These are phyloP conservation scores for Hemichromis elongatus DNA, from an alignment of 2,113 vertebrate species.

Conservation along the genomic window DNA sequence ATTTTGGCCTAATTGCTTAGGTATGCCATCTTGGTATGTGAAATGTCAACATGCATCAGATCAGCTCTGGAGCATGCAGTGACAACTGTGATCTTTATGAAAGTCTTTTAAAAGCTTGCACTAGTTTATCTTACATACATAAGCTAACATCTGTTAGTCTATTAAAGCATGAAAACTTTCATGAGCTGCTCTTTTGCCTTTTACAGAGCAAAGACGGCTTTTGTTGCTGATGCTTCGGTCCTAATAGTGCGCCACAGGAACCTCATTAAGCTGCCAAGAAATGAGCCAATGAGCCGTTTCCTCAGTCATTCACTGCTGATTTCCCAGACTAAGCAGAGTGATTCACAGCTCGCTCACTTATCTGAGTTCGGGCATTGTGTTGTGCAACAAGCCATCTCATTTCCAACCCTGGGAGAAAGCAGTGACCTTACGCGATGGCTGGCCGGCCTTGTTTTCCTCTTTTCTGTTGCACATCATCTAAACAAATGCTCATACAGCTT, in stretches of 20 bases:
- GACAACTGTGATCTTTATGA: neutral
- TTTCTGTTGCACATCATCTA: neutral
- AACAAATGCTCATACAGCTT: neutral
- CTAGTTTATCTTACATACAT: neutral
- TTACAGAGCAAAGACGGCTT: neutral
- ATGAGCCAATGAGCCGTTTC: conserved; percentile 20
- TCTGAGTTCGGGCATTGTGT: neutral
- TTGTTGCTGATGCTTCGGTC: conserved; percentile 17
- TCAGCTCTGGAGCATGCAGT: conserved; percentile 1
- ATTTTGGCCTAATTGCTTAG: conserved; percentile 19
- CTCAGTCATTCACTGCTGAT: neutral
- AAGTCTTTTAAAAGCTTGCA: neutral
- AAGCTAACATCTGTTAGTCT: neutral
- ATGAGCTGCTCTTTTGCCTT: neutral
- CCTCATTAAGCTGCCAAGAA: conserved; percentile 42
- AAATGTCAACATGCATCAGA: conserved; percentile 25
- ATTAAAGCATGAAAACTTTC: neutral
- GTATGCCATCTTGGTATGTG: conserved; percentile 34
- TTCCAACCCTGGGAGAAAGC: neutral
- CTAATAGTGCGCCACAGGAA: conserved; percentile 34
- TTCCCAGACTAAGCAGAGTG: conserved; percentile 12
- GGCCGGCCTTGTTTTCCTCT: neutral
- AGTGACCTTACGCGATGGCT: neutral
- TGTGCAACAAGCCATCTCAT: conserved; percentile 3
- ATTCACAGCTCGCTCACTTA: conserved; percentile 1